Conservation (phyloP, 2,113 vertebrate genomes). For the Ornithorhynchus anatinus region DNA sequence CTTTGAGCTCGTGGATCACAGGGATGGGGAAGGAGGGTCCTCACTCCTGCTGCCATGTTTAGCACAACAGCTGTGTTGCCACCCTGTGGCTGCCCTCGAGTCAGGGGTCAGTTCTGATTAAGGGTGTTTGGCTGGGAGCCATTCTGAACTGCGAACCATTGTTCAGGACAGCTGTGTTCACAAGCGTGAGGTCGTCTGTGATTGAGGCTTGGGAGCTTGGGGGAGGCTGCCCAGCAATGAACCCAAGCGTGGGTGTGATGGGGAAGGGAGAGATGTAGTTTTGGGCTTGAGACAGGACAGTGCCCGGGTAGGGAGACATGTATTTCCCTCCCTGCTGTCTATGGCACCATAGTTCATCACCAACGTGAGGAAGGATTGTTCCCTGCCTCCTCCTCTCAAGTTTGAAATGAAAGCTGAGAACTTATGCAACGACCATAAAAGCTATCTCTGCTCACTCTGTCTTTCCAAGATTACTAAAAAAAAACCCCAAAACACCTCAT, state of each 20-base stretch:
- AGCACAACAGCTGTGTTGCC: conserved; percentile 49
- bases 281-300: too few species aligned
- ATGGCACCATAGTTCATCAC: too few species aligned
- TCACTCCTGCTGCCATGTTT: conserved; percentile 40
- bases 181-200: not conserved
- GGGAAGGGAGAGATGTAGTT: too few species aligned
- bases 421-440: too few species aligned
- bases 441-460: too few species aligned
- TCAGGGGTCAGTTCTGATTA: not conserved
- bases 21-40: conserved; percentile 14
- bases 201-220: not conserved
- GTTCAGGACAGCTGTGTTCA: not conserved
- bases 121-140: not conserved
- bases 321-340: too few species aligned
- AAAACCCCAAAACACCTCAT: too few species aligned
- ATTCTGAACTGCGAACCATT: not conserved
- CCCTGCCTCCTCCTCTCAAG: too few species aligned
- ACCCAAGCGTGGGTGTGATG: not conserved
- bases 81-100: conserved; percentile 1
- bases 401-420: too few species aligned
- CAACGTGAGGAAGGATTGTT: too few species aligned
- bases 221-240: not conserved
- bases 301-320: too few species aligned
- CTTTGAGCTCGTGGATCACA: not conserved
- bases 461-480: too few species aligned